Base-by-base conservation (phyloP, 2,113 vertebrate species). In the Sminthopsis crassicaudata region DNA sequence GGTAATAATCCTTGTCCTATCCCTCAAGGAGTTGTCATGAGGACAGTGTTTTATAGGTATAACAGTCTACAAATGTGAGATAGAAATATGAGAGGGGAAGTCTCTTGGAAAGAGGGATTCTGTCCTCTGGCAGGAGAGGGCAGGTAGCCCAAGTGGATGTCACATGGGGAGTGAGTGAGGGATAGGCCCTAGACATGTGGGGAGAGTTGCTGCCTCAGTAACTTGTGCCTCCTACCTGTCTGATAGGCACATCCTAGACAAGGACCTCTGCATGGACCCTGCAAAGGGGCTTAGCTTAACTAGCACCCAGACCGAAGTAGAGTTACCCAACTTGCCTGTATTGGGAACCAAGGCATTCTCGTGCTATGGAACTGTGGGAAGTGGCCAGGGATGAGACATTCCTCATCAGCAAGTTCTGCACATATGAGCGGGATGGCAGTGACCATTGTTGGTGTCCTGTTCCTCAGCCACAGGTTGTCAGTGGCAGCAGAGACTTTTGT, bases 281-380 rank as follows among this genome's bases (percentile, higher is more conserved):
- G 98, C 95, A 99, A 99, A 97, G 99, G 99, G 0, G 99, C 99
- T 98, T 99, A 50, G 99, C 97, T 99, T 99, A 84, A 99, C 99
- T 11, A 99, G 99, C 0, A 99, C 99, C 93, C 99, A 99, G 98
- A 99, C 99, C 0, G 99, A 99, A 98, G 98, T 99, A 26, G 99
- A 99, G 1, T 97, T 99, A 92, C 98, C 99, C 1, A 99, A 99
- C 93, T 99, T 57, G 98, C 99, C 76, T 99, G 99, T 99, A 97
- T 99, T 8, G 99, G 98, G 0, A 99, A 99, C 50, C 98, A 98
- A 97, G 98, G 99, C 90, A 98, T 99, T 93, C 97, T 99, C 2
- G 98, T 99, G 99, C 99, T 1, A 97, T 99, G 98, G 99, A 99
- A 97, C 97, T 99, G 27, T 99, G 99, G 99, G 99, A 99, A 94